These are phyloP conservation scores for Drosophila diplacantha DNA, from an alignment of 2,888 invertebrate species.

Conservation along the genomic window DNA sequence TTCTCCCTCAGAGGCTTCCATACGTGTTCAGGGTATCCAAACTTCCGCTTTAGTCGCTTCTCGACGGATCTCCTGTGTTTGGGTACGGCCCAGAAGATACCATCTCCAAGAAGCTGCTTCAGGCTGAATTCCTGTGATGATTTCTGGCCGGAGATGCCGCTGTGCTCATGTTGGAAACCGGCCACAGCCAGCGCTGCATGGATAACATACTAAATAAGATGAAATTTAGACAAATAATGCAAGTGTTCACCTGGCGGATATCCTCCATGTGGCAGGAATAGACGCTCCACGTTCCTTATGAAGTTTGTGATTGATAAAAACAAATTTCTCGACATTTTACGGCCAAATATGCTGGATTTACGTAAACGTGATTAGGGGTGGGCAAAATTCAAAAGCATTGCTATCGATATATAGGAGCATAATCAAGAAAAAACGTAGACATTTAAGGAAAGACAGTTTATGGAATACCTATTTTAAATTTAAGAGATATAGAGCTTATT, in stretches of 20 bases:
- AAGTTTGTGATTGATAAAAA: constrained; percentile 74
- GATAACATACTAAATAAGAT: not conserved
- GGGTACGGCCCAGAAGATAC: constrained; percentile 82
- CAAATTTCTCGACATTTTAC: constrained; percentile 70
- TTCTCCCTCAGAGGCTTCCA: constrained; percentile 86
- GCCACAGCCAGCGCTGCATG: constrained; percentile 50
- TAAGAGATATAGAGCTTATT: not conserved
- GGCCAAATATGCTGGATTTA: constrained; percentile 35
- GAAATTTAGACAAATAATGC: no score
- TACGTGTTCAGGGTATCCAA: constrained; percentile 82
- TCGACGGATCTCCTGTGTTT: constrained; percentile 84
- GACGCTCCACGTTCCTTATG: constrained; percentile 78
- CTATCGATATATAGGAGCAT: constrained; percentile 6
- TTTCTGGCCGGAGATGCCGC: constrained; percentile 12
- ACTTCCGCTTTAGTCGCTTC: constrained; percentile 85
- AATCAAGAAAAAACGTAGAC: not conserved
- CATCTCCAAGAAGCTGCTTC: constrained; percentile 84
- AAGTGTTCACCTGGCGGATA: constrained; percentile 78
- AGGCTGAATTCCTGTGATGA: constrained; percentile 78
- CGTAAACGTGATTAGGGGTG: constrained; percentile 22
- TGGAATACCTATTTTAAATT: not conserved
- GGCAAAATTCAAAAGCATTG: not conserved
- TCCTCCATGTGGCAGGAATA: constrained; percentile 69
- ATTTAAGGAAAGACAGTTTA: not conserved
- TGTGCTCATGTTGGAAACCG: constrained; percentile 45